Conservation (phyloP, 2,888 invertebrate genomes). For the Papilio elwesi region DNA sequence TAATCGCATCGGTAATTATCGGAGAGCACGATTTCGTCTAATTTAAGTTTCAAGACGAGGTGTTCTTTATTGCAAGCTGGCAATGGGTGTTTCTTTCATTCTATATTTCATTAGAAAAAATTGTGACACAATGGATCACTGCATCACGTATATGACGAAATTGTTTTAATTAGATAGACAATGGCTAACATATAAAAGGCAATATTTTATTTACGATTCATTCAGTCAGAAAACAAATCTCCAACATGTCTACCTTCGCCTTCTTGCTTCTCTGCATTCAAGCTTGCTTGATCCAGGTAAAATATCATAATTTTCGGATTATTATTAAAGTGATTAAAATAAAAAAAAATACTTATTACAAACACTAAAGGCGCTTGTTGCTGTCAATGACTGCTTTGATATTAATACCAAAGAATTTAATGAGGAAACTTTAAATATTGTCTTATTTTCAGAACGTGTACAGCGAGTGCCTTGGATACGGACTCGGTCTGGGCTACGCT, state of each 20-base stretch:
- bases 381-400: neutral
- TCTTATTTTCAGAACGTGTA: slow-evolving; percentile 43
- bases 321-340: neutral
- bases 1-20: too few relatives aligned
- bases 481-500: slow-evolving; percentile 22
- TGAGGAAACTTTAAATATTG: neutral
- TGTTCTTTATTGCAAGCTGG: too few relatives aligned
- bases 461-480: slow-evolving; percentile 42
- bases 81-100: too few relatives aligned
- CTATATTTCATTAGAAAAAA: too few relatives aligned
- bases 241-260: slow-evolving; percentile 52
- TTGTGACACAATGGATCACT: neutral
- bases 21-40: too few relatives aligned
- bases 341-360: neutral
- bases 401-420: neutral
- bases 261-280: slow-evolving; percentile 55
- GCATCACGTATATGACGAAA: slow-evolving; percentile 3
- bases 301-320: too few relatives aligned
- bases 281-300: slow-evolving; percentile 59
- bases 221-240: slow-evolving; percentile 13
- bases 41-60: too few relatives aligned
- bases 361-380: too few relatives aligned
- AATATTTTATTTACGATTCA: slow-evolving; percentile 6
- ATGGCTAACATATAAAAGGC: slow-evolving; percentile 20
- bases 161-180: neutral